A percentile compares a stretch with the other conserved stretches of the same genome.
Conservation (phyloP, 2,797 vertebrate species). For the Alosa sapidissima region DNA sequence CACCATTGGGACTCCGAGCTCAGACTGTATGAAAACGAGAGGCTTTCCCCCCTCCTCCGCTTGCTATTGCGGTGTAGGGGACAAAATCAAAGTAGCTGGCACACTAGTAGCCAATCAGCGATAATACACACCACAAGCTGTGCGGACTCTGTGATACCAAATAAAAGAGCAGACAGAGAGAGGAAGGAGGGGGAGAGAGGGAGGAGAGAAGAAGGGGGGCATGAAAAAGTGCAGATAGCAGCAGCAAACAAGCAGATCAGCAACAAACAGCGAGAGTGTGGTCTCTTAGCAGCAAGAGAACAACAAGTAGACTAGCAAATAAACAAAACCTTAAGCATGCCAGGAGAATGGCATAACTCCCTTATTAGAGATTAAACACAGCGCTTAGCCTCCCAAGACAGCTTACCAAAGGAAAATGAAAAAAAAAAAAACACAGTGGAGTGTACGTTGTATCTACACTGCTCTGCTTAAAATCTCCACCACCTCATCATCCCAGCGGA, state of each 20-base stretch:
- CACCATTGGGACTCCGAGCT: neutral
- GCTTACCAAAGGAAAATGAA: neutral
- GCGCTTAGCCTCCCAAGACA: neutral
- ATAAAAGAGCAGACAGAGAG: slow-evolving; percentile 36
- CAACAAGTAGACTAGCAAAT: neutral
- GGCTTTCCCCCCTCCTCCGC: slow-evolving; percentile 29
- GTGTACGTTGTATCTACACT: neutral
- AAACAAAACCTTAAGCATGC: neutral
- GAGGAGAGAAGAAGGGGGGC: neutral
- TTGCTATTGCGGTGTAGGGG: slow-evolving; percentile 39
- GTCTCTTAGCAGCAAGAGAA: slow-evolving; percentile 28
- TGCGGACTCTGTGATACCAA: slow-evolving; percentile 23
- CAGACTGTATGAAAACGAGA: slow-evolving; percentile 18
- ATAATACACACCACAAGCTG: slow-evolving; percentile 43
- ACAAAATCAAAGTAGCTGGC: slow-evolving; percentile 42
- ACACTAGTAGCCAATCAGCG: slow-evolving; percentile 31
- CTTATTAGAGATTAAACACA: slow-evolving; percentile 40
- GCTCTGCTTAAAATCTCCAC: neutral
- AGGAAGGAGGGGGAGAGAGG: neutral
- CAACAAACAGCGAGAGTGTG: slow-evolving; percentile 13
- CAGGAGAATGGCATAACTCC: neutral
- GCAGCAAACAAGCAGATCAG: slow-evolving; percentile 21
- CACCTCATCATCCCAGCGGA: neutral
- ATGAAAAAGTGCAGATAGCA: slow-evolving; percentile 9
- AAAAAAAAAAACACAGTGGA: neutral